Evolutionary conservation across 2,113 vertebrate genomes (phyloP).

Genomic region (Hystrix brachyura): DNA sequence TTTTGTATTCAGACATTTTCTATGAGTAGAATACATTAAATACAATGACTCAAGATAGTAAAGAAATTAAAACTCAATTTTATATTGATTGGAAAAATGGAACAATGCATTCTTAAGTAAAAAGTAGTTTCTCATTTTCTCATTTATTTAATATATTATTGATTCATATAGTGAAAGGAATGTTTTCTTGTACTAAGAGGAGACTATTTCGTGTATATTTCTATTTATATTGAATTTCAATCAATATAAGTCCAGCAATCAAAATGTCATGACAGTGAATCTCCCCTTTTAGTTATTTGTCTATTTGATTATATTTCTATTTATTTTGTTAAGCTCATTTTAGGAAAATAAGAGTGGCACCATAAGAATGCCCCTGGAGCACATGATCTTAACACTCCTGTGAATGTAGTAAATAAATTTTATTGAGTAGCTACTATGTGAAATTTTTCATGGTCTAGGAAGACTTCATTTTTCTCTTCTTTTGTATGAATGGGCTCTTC

Average conservation of each 20-base stretch:
- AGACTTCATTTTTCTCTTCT: not conserved
- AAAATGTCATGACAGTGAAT: not conserved
- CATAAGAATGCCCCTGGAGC: accelerated
- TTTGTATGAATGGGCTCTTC: not conserved
- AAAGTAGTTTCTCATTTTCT: not conserved
- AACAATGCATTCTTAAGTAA: not conserved
- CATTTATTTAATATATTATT: not conserved
- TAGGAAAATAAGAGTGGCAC: not conserved
- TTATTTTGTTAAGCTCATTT: not conserved
- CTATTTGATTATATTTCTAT: not conserved
- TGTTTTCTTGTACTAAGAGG: not conserved
- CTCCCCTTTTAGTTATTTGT: not conserved
- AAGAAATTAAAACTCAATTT: not conserved
- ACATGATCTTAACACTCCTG: accelerated
- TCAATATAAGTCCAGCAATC: not conserved
- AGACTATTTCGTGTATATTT: too few species aligned
- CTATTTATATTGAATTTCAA: not conserved
- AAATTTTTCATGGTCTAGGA: not conserved
- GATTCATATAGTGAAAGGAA: accelerated
- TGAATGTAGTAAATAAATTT: not conserved
- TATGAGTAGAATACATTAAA: not conserved
- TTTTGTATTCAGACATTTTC: not conserved
- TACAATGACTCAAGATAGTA: not conserved
- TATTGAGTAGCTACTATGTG: accelerated
- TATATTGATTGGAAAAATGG: not conserved